A percentile compares a stretch with the other conserved stretches of the same genome.
Conservation (phyloP, 2,888 invertebrate species). For the Oeneis ivallda region DNA sequence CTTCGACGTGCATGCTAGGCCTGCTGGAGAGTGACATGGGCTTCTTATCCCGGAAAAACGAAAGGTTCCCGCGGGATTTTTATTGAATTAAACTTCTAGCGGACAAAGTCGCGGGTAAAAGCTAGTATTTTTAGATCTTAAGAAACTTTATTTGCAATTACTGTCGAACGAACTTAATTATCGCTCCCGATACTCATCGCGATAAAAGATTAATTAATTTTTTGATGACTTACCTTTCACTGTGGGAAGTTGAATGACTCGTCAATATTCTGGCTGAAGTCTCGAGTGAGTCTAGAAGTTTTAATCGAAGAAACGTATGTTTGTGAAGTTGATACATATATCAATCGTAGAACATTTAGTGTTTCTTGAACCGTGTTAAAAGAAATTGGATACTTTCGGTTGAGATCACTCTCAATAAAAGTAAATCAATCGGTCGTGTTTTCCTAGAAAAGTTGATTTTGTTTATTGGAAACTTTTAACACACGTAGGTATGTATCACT, state of each 20-base stretch:
- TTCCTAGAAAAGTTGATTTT: conserved; percentile 7
- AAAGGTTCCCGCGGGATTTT: too few relatives aligned
- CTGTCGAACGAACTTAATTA: conserved; percentile 55
- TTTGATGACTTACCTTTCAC: conserved; percentile 59
- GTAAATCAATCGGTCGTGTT: conserved; percentile 55
- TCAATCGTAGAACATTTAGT: conserved; percentile 1
- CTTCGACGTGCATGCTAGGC: too few relatives aligned
- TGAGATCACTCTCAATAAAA: conserved; percentile 71
- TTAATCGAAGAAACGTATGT: conserved; percentile 34
- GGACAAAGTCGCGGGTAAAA: too few relatives aligned
- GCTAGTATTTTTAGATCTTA: conserved; percentile 28
- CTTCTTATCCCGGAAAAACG: too few relatives aligned
- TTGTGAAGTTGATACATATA: conserved; percentile 49
- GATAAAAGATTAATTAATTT: conserved; percentile 62
- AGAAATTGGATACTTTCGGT: conserved; percentile 74
- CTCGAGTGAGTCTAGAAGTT: conserved; percentile 26
- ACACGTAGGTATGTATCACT: too few relatives aligned
- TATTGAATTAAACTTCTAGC: too few relatives aligned
- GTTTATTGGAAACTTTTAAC: neutral
- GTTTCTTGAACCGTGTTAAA: conserved; percentile 50
- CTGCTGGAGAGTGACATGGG: too few relatives aligned
- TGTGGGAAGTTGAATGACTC: conserved; percentile 48
- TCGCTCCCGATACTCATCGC: conserved; percentile 48
- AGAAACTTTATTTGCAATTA: conserved; percentile 54
- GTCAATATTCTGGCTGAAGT: conserved; percentile 39